Percentiles rank a stretch among this genome's conserved stretches.
These are phyloP conservation scores for Beroe forskalii DNA, from an alignment of 37 sponge, comb jelly and placozoan species.

Conservation along the genomic window DNA sequence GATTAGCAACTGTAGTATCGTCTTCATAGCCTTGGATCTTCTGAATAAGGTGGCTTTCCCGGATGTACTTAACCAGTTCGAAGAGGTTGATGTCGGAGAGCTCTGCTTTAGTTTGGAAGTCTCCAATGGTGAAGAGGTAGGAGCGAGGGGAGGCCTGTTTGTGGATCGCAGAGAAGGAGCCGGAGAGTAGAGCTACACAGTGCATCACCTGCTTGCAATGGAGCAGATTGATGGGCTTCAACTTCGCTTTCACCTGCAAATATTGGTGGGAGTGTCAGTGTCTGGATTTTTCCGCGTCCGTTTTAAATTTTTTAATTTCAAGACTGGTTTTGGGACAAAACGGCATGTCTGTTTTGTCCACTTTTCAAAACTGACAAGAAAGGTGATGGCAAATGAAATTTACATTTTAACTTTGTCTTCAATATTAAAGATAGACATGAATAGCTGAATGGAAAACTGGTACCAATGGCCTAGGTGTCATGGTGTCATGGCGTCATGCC, in stretches of 20 bases:
- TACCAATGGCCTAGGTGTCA: too few species aligned
- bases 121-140: slow-evolving; percentile 44
- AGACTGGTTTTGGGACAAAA: too few species aligned
- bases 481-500: too few species aligned
- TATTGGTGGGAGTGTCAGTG: too few species aligned
- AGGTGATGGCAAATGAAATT: too few species aligned
- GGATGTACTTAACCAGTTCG: slow-evolving; percentile 53
- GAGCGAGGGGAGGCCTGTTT: neutral
- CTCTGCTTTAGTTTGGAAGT: neutral
- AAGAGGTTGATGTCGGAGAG: slow-evolving; percentile 28
- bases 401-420: too few species aligned
- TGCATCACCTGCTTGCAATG: slow-evolving; percentile 87
- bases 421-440: too few species aligned
- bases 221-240: slow-evolving; percentile 93
- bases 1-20: neutral
- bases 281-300: too few species aligned
- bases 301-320: too few species aligned
- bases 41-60: slow-evolving; percentile 39
- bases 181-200: neutral
- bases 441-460: too few species aligned
- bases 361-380: too few species aligned
- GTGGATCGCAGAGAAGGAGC: neutral
- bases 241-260: slow-evolving; percentile 79
- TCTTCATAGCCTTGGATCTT: slow-evolving; percentile 57
- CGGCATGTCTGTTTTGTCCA: too few species aligned